Evolutionary conservation across 1,140 invertebrate genomes (phyloP).

Genomic region (Scaptomyza pallida): DNA sequence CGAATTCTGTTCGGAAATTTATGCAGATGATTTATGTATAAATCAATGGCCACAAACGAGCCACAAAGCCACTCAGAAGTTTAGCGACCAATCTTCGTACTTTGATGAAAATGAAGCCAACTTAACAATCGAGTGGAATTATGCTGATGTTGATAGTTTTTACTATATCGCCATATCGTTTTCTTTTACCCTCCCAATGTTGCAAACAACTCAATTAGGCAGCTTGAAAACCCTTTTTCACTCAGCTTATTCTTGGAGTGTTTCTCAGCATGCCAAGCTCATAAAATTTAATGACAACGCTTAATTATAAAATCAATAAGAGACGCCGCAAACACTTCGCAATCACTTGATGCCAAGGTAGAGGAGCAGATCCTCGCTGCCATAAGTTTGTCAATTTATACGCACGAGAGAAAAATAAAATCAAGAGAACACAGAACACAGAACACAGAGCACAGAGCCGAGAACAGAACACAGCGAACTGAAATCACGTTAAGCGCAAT

Average conservation of each 20-base stretch:
- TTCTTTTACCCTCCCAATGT: slow-evolving; percentile 12
- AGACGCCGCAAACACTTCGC: slow-evolving; percentile 62
- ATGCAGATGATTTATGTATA: slow-evolving; percentile 80
- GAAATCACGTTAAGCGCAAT: slow-evolving; percentile 80
- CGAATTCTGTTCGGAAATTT: slow-evolving; percentile 61
- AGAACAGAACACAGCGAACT: slow-evolving; percentile 29
- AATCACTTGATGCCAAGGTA: slow-evolving; percentile 17
- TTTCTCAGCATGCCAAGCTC: slow-evolving; percentile 33
- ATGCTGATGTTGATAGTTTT: slow-evolving; percentile 22
- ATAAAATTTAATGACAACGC: slow-evolving; percentile 83
- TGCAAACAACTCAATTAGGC: slow-evolving; percentile 74
- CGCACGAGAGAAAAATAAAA: slow-evolving; percentile 12
- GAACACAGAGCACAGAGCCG: slow-evolving; percentile 29
- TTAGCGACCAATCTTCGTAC: neutral
- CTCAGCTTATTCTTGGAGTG: neutral
- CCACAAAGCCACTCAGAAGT: slow-evolving; percentile 17
- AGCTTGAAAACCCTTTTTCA: neutral
- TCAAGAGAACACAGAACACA: slow-evolving; percentile 12
- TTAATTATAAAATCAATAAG: slow-evolving; percentile 84
- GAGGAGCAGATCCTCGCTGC: slow-evolving; percentile 27
- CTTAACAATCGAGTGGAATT: slow-evolving; percentile 25
- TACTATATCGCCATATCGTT: neutral
- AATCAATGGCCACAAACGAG: slow-evolving; percentile 22
- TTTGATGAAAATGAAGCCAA: neutral
- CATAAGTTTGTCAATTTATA: slow-evolving; percentile 83